Evolutionary conservation across 2,113 vertebrate species (phyloP), one percentile per base, ranked within the genome.

Genomic region (Ochotona princeps): DNA sequence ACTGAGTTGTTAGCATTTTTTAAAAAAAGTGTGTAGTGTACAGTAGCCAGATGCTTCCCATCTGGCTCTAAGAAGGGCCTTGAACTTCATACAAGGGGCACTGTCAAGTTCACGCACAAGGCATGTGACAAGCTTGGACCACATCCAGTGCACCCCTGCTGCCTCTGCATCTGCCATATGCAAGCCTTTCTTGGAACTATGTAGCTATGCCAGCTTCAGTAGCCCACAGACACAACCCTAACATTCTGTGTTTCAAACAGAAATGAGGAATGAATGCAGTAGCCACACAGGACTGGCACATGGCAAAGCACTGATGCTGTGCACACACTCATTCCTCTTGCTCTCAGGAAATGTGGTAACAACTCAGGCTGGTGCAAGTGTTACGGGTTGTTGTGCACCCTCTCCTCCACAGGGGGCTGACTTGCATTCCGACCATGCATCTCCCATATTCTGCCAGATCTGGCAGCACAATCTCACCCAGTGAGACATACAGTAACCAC

Each of bases 191-290:
- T 26, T 30, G 69, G 32, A 30, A 66, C 47, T 67, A 23, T 30
- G 84, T 7, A 78, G 49, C 28, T 63, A 11, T 73, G 26, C 1
- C 0, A 7, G 20, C 67, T 7, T 57, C 32, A 1, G 0, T 4
- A 73, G 30, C 49, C 38, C 38, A 67, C 23, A 15, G 1, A 25
- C 44, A 51, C n/a, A 38, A n/a, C 23, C 57, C 25, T 23, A 38
- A 54, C 12, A 81, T 73, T 87, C 76, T 72, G 15, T 44, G 25
- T 82, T 86, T 91, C 75, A 83, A 9, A 83, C 13, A 57, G 54
- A 10, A 18, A 63, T 25, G 5, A 13, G 25, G 35, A 60, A 63
- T 57, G 44, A 32, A 35, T 38, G 70, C 13, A 8, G 76, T 8
- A 51, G 54, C 54, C 14, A 0, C 12, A 28, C 32, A 23, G 47